Conservation (phyloP, 2,113 vertebrate species). For the Odocoileus hemionus region DNA sequence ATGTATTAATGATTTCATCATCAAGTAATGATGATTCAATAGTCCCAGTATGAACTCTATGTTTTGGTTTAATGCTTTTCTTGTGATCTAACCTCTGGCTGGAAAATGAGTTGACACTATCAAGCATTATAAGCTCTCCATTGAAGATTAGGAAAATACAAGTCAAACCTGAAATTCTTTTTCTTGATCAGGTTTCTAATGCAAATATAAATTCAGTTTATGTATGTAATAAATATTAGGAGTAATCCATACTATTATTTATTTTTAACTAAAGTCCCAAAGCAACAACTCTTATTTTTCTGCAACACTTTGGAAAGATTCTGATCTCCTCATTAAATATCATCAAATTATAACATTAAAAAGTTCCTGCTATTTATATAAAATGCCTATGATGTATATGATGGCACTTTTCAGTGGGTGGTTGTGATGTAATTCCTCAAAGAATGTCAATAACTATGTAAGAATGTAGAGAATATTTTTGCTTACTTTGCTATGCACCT, state of each 20-base stretch:
- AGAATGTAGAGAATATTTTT: background rate
- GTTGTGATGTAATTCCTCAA: background rate
- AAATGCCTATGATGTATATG: background rate
- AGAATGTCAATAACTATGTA: background rate
- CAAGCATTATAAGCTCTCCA: background rate
- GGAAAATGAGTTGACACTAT: background rate
- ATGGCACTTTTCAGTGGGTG: background rate
- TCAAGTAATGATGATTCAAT: background rate
- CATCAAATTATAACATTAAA: background rate
- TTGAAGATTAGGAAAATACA: background rate
- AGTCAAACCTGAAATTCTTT: background rate
- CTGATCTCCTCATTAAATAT: background rate
- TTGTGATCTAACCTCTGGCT: background rate
- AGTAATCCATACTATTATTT: background rate
- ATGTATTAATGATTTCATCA: background rate
- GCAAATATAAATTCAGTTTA: background rate
- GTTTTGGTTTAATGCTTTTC: background rate
- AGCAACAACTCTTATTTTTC: background rate
- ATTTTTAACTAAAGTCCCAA: background rate
- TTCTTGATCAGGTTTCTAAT: background rate
- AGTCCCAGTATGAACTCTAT: background rate
- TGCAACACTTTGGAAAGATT: background rate
- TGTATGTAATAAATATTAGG: background rate
- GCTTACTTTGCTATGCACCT: background rate
- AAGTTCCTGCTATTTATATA: background rate